Conservation (phyloP, 2,888 invertebrate species). For the Noctua comes region DNA sequence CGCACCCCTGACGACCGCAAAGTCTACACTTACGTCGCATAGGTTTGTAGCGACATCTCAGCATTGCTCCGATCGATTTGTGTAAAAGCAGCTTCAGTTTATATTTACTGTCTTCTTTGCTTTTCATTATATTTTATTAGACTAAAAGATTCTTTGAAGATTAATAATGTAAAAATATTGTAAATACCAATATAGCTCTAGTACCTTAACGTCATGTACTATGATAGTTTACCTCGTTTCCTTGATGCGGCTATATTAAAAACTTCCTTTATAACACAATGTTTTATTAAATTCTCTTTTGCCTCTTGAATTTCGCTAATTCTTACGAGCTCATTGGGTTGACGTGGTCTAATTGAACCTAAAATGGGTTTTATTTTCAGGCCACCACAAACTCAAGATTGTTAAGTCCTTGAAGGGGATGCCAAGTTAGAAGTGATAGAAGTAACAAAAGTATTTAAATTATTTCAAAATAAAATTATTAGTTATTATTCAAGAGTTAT, state of each 20-base stretch:
- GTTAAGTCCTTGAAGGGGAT: conserved; percentile 82
- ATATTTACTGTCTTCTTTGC: conserved; percentile 68
- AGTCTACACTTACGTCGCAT: conserved; percentile 99
- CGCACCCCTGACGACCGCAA: conserved; percentile 99
- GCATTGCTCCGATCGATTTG: conserved; percentile 63
- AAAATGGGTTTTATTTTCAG: conserved; percentile 86
- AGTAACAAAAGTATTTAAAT: conserved; percentile 88
- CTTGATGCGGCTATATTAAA: conserved; percentile 86
- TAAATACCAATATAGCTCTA: conserved; percentile 85
- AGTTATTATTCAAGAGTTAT: conserved; percentile 83
- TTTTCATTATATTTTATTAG: conserved; percentile 68
- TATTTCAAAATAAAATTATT: conserved; percentile 89
- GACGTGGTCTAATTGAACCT: conserved; percentile 62
- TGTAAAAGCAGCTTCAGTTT: conserved; percentile 63
- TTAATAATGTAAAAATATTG: conserved; percentile 81
- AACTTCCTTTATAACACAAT: conserved; percentile 81
- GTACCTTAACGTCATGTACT: conserved; percentile 83
- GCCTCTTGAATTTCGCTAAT: conserved; percentile 59
- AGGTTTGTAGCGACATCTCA: conserved; percentile 79
- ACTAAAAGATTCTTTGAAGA: conserved; percentile 67
- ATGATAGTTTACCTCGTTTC: conserved; percentile 84
- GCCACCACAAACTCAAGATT: conserved; percentile 81
- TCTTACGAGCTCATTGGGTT: conserved; percentile 48
- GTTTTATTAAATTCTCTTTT: conserved; percentile 76
- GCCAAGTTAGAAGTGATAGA: conserved; percentile 88